phyloP scores from a whole-genome alignment of 1,140 invertebrate genomes.

The Condylostylus longicornis region DNA sequence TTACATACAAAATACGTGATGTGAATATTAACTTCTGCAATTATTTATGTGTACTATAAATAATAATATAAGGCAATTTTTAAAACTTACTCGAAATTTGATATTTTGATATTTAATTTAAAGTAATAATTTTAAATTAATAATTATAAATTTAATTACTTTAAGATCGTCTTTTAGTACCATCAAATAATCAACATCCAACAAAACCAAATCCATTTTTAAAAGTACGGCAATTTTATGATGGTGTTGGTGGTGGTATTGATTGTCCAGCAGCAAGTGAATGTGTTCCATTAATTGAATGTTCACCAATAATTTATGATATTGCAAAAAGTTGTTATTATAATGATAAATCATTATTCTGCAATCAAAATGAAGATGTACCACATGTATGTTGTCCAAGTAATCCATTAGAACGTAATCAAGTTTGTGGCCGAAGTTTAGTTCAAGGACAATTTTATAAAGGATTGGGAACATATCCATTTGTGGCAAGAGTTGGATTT shows the following conservation, averaged over 20 bases:
- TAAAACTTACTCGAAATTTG: too few species aligned
- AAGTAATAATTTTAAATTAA: too few species aligned
- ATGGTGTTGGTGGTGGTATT: constrained; percentile 5
- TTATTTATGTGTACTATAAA: too few species aligned
- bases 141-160: too few species aligned
- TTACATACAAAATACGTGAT: too few species aligned
- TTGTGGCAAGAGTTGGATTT: constrained; percentile 48
- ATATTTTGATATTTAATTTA: too few species aligned
- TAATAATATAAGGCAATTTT: too few species aligned
- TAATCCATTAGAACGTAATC: constrained; percentile 27
- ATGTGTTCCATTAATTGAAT: constrained; percentile 28
- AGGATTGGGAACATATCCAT: constrained; percentile 50
- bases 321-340: constrained; percentile 28
- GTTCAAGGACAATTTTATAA: constrained; percentile 44
- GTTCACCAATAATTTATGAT: constrained; percentile 26
- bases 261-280: constrained; percentile 25
- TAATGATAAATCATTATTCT: constrained; percentile 29
- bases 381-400: constrained; percentile 30
- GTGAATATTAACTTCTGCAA: too few species aligned
- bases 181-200: too few species aligned
- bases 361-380: constrained; percentile 25
- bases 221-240: too few species aligned
- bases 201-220: too few species aligned
- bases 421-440: constrained; percentile 43
- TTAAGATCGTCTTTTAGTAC: too few species aligned